Conservation (phyloP, 2,113 vertebrate genomes). For the Hoplias malabaricus region DNA sequence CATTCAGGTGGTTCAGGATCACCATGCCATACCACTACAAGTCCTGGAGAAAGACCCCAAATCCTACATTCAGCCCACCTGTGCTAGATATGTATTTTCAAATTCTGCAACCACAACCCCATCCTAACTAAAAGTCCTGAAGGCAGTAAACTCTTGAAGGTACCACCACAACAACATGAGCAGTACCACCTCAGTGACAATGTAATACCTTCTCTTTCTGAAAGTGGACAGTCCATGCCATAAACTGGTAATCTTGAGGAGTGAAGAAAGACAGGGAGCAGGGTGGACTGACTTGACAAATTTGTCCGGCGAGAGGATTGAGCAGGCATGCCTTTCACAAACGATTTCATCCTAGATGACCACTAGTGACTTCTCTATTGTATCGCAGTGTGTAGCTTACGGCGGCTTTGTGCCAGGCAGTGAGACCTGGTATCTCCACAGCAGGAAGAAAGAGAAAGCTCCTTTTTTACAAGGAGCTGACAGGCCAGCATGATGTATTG, state of each 20-base stretch:
- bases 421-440: slow-evolving; percentile 27
- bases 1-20: too few species aligned
- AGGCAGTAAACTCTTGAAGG: too few species aligned
- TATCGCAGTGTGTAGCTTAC: slow-evolving; percentile 30
- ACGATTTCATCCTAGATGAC: neutral
- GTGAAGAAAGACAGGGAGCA: slow-evolving; percentile 41
- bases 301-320: neutral
- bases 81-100: too few species aligned
- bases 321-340: slow-evolving; percentile 25
- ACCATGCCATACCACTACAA: too few species aligned
- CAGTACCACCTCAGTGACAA: too few species aligned
- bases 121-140: too few species aligned
- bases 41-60: too few species aligned
- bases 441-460: slow-evolving; percentile 49
- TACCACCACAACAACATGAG: too few species aligned
- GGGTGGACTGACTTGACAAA: slow-evolving; percentile 16
- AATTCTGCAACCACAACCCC: too few species aligned
- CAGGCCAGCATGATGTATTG: slow-evolving; percentile 73
- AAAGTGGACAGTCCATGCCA: too few species aligned
- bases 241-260: neutral
- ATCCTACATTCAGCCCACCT: too few species aligned
- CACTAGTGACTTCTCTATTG: slow-evolving; percentile 25
- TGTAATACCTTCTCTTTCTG: too few species aligned
- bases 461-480: slow-evolving; percentile 62
- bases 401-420: slow-evolving; percentile 18